Conservation (phyloP, 2,113 vertebrate species). For the Gallinago paraguaiae region DNA sequence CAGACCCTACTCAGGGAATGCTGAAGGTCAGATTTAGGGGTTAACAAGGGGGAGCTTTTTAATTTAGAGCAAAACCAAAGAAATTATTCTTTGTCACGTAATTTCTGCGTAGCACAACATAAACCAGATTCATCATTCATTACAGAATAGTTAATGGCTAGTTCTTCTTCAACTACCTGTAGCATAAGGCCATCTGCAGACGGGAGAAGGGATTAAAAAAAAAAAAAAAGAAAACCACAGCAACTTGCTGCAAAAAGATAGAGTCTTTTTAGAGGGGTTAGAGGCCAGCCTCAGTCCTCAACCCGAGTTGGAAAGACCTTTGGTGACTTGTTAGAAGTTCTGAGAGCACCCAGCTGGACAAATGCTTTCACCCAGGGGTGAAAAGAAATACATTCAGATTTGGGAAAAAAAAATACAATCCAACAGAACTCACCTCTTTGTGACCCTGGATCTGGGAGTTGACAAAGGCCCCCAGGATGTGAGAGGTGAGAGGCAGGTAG, state of each 20-base stretch:
- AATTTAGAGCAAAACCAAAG: not conserved
- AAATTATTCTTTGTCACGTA: not conserved
- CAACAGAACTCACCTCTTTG: slow-evolving; percentile 82
- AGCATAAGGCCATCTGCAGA: not conserved
- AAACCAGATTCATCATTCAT: not conserved
- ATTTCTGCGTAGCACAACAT: not conserved
- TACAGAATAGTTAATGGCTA: not conserved
- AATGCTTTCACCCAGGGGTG: not conserved
- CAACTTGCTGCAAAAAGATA: not conserved
- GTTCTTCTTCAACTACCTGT: not conserved
- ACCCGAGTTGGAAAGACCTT: not conserved
- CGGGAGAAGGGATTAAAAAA: not conserved
- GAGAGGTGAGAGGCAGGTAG: slow-evolving; percentile 92
- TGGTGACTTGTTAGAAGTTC: not conserved
- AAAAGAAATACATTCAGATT: not conserved
- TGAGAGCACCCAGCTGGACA: not conserved
- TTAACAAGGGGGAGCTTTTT: not conserved
- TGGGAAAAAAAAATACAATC: not conserved
- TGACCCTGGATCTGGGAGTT: slow-evolving; percentile 97
- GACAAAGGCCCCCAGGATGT: slow-evolving; percentile 92
- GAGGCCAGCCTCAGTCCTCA: not conserved
- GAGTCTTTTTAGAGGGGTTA: not conserved
- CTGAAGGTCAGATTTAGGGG: not conserved
- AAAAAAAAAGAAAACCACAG: not conserved
- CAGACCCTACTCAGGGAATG: not conserved